phyloP scores from a whole-genome alignment of 2,113 vertebrate species.

The Myrmecobius fasciatus region DNA sequence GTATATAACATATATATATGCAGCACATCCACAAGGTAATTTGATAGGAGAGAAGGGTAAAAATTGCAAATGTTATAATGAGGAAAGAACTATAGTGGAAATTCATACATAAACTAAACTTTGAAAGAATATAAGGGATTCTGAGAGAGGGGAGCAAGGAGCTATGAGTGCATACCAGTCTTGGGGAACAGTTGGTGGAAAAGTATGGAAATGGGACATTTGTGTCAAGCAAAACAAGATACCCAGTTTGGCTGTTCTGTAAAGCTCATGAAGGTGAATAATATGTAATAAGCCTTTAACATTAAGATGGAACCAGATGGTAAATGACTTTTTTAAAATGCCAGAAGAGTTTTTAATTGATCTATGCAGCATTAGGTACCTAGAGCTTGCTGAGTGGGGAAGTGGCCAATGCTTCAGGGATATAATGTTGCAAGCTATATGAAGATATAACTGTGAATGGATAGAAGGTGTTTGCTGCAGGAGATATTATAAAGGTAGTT shows the following conservation, averaged over 20 bases:
- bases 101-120: background rate
- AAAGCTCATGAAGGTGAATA: background rate
- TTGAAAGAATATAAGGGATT: background rate
- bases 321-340: background rate
- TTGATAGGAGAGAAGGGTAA: background rate
- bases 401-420: background rate
- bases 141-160: background rate
- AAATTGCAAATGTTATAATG: background rate
- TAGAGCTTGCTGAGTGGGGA: background rate
- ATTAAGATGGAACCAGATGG: background rate
- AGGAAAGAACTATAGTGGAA: background rate
- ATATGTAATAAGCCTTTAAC: background rate
- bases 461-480: background rate
- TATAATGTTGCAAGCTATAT: background rate
- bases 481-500: background rate
- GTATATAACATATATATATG: background rate
- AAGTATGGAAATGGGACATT: background rate
- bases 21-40: background rate
- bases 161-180: background rate
- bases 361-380: background rate
- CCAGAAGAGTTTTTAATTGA: background rate
- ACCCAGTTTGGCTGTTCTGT: background rate
- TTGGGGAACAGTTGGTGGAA: background rate
- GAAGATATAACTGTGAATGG: background rate
- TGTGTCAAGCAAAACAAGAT: background rate